Percentiles rank a stretch among this genome's conserved stretches.
Conservation (phyloP, 1,140 invertebrate genomes). For the Antheraea mylitta region DNA sequence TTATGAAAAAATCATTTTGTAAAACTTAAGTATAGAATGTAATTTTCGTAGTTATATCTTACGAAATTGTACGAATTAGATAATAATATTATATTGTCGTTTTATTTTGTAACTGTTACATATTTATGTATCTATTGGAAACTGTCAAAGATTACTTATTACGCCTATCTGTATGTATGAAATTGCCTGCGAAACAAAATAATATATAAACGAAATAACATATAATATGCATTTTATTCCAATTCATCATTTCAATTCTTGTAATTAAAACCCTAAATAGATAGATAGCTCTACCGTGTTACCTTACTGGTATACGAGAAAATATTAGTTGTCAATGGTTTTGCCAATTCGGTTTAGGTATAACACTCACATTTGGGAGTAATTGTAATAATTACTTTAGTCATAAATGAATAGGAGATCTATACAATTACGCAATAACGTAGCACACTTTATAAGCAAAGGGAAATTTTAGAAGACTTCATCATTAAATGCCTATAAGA, state of each 20-base stretch:
- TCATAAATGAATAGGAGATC: too few species aligned
- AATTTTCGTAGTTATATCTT: constrained; percentile 25
- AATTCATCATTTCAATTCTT: neutral
- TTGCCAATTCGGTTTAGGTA: too few species aligned
- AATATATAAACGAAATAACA: constrained; percentile 44
- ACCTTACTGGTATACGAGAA: too few species aligned
- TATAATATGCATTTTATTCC: constrained; percentile 8
- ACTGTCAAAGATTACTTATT: constrained; percentile 34
- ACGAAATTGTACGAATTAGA: constrained; percentile 12
- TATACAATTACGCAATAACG: too few species aligned
- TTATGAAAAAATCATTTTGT: constrained; percentile 39
- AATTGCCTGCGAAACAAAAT: constrained; percentile 46
- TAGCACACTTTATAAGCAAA: too few species aligned
- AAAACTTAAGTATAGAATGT: constrained; percentile 26
- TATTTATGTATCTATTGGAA: constrained; percentile 18
- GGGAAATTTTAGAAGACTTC: too few species aligned
- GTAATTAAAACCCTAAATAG: neutral
- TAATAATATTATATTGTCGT: constrained; percentile 7
- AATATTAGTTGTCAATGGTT: too few species aligned
- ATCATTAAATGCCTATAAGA: too few species aligned
- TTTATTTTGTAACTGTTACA: constrained; percentile 17
- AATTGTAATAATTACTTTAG: too few species aligned
- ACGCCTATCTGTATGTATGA: constrained; percentile 46
- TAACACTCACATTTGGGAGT: too few species aligned
- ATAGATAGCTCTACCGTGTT: too few species aligned